These are phyloP conservation scores for Escarpia spicata DNA, from an alignment of 2,888 invertebrate species.

Conservation along the genomic window DNA sequence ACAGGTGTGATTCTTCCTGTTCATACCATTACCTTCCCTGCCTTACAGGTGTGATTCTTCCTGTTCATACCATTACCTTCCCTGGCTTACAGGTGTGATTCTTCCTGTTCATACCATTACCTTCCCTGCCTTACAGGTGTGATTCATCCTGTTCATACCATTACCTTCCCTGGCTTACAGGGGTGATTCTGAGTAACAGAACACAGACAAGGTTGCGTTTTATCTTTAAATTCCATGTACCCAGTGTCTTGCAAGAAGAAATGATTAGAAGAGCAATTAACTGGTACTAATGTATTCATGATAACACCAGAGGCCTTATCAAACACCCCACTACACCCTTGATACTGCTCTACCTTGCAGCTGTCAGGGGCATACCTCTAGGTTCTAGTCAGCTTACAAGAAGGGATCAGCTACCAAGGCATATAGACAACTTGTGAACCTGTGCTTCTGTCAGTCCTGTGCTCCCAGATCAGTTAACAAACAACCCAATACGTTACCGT, in stretches of 20 bases:
- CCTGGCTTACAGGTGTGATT: no score
- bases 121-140: no score
- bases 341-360: neutral
- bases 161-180: no score
- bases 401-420: neutral
- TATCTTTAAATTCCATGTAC: neutral
- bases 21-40: no score
- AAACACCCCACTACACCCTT: neutral
- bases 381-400: neutral
- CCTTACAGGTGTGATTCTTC: no score
- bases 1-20: no score
- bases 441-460: neutral
- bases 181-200: no score
- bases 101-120: no score
- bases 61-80: no score
- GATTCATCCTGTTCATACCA: no score
- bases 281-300: neutral
- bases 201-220: neutral
- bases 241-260: neutral
- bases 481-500: neutral
- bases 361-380: neutral
- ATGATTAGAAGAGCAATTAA: neutral
- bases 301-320: neutral
- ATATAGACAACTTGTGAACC: neutral
- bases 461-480: neutral